Evolutionary conservation across 92 coral and sea anemone genomes (phyloP).

Genomic region (Parazoanthus atlanticus): DNA sequence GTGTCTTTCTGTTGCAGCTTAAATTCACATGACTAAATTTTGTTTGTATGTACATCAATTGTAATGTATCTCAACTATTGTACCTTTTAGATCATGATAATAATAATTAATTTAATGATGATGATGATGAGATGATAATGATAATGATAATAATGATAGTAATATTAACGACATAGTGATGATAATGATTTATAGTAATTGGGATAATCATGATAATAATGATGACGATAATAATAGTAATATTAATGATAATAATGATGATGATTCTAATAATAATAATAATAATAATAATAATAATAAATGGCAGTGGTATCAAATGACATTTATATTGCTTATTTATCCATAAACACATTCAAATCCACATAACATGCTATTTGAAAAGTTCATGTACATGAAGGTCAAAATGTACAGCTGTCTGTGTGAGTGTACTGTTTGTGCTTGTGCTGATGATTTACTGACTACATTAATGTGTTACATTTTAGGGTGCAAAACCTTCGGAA

Average conservation of each 20-base stretch:
- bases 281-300: neutral
- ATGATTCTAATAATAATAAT: neutral
- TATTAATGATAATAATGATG: neutral
- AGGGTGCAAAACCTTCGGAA: constrained; percentile 65
- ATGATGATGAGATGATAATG: neutral
- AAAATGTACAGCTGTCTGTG: too few species aligned
- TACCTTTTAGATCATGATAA: neutral
- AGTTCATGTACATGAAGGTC: too few species aligned
- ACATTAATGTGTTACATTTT: neutral
- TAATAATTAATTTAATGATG: neutral
- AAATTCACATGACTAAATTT: too few species aligned
- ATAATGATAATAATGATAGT: neutral
- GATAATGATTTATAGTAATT: too few species aligned
- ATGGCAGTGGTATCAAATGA: neutral
- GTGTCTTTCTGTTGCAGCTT: neutral
- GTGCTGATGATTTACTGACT: neutral
- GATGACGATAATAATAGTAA: neutral
- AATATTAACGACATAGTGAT: neutral
- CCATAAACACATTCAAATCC: too few species aligned
- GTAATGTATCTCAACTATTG: neutral
- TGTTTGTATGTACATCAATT: neutral
- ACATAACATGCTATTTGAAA: neutral
- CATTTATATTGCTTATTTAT: neutral
- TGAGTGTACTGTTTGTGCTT: neutral
- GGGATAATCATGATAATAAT: neutral